Evolutionary conservation across 1,140 invertebrate genomes (phyloP).

Genomic region (Ceratoteleas bidentatus): DNA sequence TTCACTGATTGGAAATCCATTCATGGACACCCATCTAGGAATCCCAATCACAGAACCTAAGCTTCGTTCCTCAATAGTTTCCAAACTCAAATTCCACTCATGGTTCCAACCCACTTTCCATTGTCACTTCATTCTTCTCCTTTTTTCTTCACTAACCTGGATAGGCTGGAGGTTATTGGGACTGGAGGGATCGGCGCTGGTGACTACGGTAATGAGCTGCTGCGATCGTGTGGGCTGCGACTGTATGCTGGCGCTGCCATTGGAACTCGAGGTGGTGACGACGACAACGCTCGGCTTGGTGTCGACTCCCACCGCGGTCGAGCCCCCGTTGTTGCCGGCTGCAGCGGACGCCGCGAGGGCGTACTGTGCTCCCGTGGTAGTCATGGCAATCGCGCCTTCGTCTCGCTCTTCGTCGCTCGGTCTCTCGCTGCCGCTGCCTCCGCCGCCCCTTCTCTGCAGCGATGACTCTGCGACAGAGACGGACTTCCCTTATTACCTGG

Average conservation of each 20-base stretch:
- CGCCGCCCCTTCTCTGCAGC: slow-evolving; percentile 72
- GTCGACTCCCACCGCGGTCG: slow-evolving; percentile 76
- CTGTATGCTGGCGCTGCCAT: slow-evolving; percentile 74
- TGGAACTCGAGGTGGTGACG: slow-evolving; percentile 79
- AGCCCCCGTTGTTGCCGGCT: slow-evolving; percentile 76
- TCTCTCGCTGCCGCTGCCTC: slow-evolving; percentile 73
- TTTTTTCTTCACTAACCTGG: slow-evolving; percentile 78
- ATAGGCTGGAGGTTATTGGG: slow-evolving; percentile 79
- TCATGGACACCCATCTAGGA: too few relatives aligned
- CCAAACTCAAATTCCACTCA: too few relatives aligned
- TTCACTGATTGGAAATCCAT: too few relatives aligned
- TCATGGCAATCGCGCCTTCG: slow-evolving; percentile 80
- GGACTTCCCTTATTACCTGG: slow-evolving; percentile 32
- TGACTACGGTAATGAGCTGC: slow-evolving; percentile 80
- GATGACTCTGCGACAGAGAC: slow-evolving; percentile 72
- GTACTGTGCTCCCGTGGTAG: slow-evolving; percentile 81
- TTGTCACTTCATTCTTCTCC: too few relatives aligned
- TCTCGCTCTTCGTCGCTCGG: slow-evolving; percentile 73
- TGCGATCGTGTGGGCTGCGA: slow-evolving; percentile 76
- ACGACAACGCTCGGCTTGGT: slow-evolving; percentile 78
- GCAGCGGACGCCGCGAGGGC: slow-evolving; percentile 79
- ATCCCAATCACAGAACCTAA: too few relatives aligned
- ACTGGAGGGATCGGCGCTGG: slow-evolving; percentile 78
- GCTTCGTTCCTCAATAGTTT: too few relatives aligned
- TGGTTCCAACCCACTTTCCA: too few relatives aligned